Conservation (phyloP, 2,797 vertebrate genomes). For the Liasis olivaceus region DNA sequence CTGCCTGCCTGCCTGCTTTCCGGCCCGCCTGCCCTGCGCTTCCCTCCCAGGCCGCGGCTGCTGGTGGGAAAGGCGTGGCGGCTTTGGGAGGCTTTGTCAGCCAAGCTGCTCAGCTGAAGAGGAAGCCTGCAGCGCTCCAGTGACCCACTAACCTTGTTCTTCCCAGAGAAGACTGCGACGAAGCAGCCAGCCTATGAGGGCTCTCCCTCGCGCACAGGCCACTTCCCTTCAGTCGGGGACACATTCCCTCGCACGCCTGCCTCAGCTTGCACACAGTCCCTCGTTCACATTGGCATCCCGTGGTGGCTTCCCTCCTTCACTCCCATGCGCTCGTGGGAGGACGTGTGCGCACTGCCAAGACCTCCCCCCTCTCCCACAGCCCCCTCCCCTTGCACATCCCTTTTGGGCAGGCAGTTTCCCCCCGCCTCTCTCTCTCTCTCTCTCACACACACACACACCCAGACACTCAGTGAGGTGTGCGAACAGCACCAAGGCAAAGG, state of each 20-base stretch:
- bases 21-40: neutral
- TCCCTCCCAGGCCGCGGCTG: neutral
- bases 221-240: neutral
- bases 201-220: neutral
- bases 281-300: neutral
- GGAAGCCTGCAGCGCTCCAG: constrained; percentile 46
- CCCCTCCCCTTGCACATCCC: neutral
- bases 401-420: neutral
- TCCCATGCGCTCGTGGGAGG: no score
- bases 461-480: neutral
- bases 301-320: neutral
- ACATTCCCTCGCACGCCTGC: neutral
- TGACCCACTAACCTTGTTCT: constrained; percentile 70
- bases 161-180: constrained; percentile 56
- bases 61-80: neutral
- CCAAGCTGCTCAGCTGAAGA: constrained; percentile 51
- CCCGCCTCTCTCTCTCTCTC: neutral
- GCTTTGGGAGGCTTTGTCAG: constrained; percentile 42
- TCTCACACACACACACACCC: neutral
- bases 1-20: neutral
- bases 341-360: neutral
- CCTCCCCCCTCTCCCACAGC: no score
- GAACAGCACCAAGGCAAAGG: neutral
- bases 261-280: neutral
- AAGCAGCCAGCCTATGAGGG: constrained; percentile 43